Conservation (phyloP, 2,113 vertebrate species). For the Hyperopisus bebe region DNA sequence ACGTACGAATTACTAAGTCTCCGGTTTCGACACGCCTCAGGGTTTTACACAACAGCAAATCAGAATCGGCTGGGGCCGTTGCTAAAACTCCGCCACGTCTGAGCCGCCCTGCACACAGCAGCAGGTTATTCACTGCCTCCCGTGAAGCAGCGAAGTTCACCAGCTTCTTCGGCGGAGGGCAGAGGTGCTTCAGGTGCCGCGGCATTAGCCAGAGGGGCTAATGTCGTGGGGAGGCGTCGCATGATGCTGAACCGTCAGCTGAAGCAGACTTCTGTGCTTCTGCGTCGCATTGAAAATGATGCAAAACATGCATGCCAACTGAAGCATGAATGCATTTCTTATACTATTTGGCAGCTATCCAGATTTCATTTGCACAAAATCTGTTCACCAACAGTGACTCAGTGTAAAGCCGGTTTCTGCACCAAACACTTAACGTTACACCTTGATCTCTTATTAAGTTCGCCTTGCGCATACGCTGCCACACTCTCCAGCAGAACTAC, state of each 20-base stretch:
- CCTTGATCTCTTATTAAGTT: background rate
- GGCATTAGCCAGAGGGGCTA: background rate
- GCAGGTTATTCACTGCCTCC: slow-evolving; percentile 28
- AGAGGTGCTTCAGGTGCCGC: background rate
- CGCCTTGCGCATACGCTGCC: background rate
- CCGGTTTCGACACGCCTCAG: background rate
- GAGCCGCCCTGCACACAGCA: background rate
- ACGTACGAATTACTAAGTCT: background rate
- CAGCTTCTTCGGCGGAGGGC: background rate
- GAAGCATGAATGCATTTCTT: background rate
- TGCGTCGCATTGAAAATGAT: background rate
- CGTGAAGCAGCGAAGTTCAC: background rate
- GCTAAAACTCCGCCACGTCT: background rate
- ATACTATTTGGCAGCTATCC: background rate
- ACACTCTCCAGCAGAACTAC: background rate
- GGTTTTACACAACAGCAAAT: background rate
- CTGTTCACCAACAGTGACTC: background rate
- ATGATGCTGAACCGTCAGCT: background rate
- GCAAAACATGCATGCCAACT: background rate
- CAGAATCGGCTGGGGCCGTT: background rate
- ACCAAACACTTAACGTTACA: background rate
- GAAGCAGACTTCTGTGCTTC: background rate
- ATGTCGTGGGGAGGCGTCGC: background rate
- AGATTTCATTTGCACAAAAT: no score
- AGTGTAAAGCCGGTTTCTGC: background rate